Evolutionary conservation across 2,797 vertebrate genomes (phyloP), one percentile per base, ranked within the genome.

Genomic region (Enteromius paludinosus): DNA sequence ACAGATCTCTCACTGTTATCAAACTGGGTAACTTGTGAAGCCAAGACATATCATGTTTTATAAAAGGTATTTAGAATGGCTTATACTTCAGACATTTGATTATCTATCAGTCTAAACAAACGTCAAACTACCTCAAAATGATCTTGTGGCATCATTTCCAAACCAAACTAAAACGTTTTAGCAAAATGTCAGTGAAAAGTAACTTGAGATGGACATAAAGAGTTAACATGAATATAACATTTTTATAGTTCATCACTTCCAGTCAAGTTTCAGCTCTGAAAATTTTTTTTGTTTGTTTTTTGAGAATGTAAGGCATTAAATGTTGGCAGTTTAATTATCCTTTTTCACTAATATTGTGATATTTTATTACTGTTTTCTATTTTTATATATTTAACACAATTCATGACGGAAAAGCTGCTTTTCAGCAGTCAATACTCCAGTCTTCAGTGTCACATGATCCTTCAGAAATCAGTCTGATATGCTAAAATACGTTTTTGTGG

Each of bases 11-110:
- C 25, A 10, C 8, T 47, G 20, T 81, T 15, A 35, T 72, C 38
- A 80, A 71, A 80, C 14, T 61, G 14, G 28, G 28, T 62, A 47
- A 47, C 54, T 45, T 5, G 3, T 8, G 56, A 80, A 62, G 54
- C 28, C 28, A 49, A n/a, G 9, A 49, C 35, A 14, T 72, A 20
- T 49, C 1, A 23, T 56, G 0, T 69, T 4, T 33, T 45, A 5
- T 14, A 33, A 43, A 59, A 59, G 17, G 52, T n/a, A 45, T 61
- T 79, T 41, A 69, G 35, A 71, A 61, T 56, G 23, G 15, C 10
- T 59, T 28, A 54, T 25, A 68, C 43, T 18, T 62, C 8, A 28
- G 33, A 74, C 35, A 41, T 41, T 5, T 38, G 49, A 15, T 41
- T n/a, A 59, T 74, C 33, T 38, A 35, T 41, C 33, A 56, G 10